Conservation (phyloP, 1,140 invertebrate species). For the Ceratosolen solmsi region DNA sequence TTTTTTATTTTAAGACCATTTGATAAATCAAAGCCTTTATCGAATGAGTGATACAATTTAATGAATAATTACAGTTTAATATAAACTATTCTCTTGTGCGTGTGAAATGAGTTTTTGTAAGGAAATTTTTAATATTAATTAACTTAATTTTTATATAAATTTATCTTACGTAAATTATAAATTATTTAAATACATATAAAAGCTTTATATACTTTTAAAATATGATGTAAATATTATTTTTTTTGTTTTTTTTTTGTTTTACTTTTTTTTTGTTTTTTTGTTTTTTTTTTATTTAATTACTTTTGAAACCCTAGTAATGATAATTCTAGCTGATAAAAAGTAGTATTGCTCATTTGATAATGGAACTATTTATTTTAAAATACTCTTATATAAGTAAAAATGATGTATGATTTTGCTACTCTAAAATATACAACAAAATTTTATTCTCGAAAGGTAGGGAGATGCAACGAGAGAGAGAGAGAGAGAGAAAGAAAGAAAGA, state of each 20-base stretch:
- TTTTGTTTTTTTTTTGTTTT: no score
- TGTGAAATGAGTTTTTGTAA: no score
- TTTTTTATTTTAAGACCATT: conserved; percentile 20
- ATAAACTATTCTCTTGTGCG: no score
- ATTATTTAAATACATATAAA: no score
- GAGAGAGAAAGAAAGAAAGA: conserved; percentile 4
- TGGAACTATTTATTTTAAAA: conserved; percentile 4
- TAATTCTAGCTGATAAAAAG: not conserved
- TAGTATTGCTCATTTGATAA: conserved; percentile 26
- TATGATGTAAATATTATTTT: no score
- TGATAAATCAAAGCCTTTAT: conserved; percentile 12
- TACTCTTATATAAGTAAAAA: not conserved
- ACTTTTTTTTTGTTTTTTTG: not conserved
- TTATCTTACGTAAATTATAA: no score
- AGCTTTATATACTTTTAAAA: no score
- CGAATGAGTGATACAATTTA: conserved; percentile 39
- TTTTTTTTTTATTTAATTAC: not conserved
- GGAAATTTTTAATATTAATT: no score
- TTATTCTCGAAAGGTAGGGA: conserved; percentile 32
- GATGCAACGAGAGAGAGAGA: conserved; percentile 24
- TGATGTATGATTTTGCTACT: not conserved
- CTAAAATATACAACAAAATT: not conserved
- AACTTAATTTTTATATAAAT: no score
- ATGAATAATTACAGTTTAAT: not conserved
- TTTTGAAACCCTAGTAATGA: no score